Percentiles rank a stretch among this genome's conserved stretches.
Evolutionary conservation across 1,140 invertebrate genomes (phyloP).

Genomic region (Dendrolimus kikuchii): DNA sequence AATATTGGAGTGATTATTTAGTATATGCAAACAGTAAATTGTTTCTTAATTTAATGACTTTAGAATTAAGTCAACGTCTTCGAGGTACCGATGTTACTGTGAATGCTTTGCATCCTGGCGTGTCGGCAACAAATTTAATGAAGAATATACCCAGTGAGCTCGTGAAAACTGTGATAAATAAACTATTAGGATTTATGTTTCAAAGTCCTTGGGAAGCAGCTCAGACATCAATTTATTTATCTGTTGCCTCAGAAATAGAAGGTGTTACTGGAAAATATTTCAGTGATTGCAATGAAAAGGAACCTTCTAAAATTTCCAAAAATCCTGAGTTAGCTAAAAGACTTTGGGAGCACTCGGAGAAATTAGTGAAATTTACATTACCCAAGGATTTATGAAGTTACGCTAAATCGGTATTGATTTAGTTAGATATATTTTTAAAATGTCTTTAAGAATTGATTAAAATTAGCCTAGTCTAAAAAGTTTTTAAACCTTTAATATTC

Average conservation of each 20-base stretch:
- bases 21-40: conserved; percentile 90
- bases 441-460: no score
- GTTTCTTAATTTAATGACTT: conserved; percentile 88
- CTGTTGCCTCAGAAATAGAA: conserved; percentile 71
- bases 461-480: no score
- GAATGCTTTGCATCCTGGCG: conserved; percentile 91
- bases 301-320: conserved; percentile 49
- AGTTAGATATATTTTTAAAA: not conserved
- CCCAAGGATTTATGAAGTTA: conserved; percentile 3
- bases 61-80: conserved; percentile 84
- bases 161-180: conserved; percentile 32
- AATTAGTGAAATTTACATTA: conserved; percentile 50
- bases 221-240: conserved; percentile 74
- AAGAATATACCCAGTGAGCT: conserved; percentile 78
- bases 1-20: conserved; percentile 76
- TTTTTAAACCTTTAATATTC: no score
- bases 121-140: conserved; percentile 87
- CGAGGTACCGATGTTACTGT: conserved; percentile 86
- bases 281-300: conserved; percentile 67
- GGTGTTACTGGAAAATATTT: conserved; percentile 75
- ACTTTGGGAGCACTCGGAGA: conserved; percentile 64
- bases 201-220: conserved; percentile 73
- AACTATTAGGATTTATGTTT: conserved; percentile 45
- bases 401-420: not conserved
- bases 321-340: conserved; percentile 53